A percentile compares a stretch with the other conserved stretches of the same genome.
Evolutionary conservation across 2,888 invertebrate genomes (phyloP).

Genomic region (Trachelus tabidus): DNA sequence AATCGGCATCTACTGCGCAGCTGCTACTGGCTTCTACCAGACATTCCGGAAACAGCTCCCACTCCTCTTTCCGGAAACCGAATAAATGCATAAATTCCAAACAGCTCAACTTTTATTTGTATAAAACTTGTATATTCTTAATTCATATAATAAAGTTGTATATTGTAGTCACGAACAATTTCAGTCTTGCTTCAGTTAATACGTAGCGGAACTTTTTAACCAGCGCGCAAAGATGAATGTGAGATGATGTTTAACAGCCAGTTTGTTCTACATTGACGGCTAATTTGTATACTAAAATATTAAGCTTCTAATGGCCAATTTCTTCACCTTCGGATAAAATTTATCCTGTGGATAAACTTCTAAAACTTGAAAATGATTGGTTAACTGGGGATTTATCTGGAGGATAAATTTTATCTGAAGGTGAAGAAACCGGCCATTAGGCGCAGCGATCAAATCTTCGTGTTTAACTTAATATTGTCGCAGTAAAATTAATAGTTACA

Average conservation of each 20-base stretch:
- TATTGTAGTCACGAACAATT: not conserved
- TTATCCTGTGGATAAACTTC: no score
- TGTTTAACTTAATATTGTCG: not conserved
- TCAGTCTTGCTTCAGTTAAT: not conserved
- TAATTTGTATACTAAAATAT: not conserved
- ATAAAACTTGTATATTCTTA: not conserved
- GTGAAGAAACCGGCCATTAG: no score
- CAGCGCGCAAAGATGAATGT: not conserved
- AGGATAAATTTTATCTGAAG: no score
- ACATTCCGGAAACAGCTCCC: not conserved
- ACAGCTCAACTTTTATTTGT: not conserved
- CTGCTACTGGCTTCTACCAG: not conserved
- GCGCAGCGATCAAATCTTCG: not conserved
- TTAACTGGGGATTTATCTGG: no score
- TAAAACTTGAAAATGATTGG: no score
- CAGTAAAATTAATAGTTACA: not conserved
- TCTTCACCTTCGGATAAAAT: no score
- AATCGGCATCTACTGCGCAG: not conserved
- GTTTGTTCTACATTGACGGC: not conserved
- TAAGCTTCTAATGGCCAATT: no score
- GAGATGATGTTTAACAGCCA: not conserved
- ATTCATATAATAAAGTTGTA: not conserved
- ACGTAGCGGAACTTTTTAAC: not conserved
- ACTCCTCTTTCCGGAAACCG: not conserved
- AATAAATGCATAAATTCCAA: not conserved